Evolutionary conservation across 2,113 vertebrate genomes (phyloP).

Genomic region (Grammomys dolichurus): DNA sequence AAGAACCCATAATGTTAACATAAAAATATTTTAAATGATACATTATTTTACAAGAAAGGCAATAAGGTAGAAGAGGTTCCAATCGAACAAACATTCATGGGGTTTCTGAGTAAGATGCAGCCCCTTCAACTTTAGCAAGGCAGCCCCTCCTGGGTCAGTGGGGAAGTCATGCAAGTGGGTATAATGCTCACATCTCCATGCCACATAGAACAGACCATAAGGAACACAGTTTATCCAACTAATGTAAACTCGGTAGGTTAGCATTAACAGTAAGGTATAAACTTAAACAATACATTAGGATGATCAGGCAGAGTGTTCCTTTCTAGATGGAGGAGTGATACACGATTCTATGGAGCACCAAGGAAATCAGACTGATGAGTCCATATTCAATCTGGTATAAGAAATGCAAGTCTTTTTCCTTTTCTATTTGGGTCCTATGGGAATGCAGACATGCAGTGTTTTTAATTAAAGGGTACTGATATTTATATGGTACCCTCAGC

Average conservation of each 20-base stretch:
- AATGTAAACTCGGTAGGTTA: background rate
- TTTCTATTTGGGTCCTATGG: background rate
- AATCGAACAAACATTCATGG: background rate
- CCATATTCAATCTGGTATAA: background rate
- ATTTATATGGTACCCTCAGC: background rate
- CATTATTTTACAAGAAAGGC: constrained; percentile 52
- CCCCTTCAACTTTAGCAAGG: background rate
- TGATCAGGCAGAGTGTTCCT: background rate
- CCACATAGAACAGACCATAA: background rate
- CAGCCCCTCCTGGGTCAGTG: background rate
- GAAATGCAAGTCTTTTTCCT: background rate
- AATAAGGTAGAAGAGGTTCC: constrained; percentile 19
- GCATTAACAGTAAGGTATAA: background rate
- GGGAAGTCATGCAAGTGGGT: background rate
- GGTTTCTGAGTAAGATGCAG: background rate
- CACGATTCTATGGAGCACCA: constrained; percentile 34
- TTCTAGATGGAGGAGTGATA: background rate
- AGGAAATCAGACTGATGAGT: background rate
- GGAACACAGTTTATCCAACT: background rate
- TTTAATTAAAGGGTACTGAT: background rate
- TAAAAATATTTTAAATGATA: background rate
- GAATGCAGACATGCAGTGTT: background rate
- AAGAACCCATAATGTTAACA: constrained; percentile 35
- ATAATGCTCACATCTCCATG: background rate
- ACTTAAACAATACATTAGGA: constrained; percentile 14